Evolutionary conservation across 2,888 invertebrate genomes (phyloP).

Genomic region (Cecidostiba fungosa): DNA sequence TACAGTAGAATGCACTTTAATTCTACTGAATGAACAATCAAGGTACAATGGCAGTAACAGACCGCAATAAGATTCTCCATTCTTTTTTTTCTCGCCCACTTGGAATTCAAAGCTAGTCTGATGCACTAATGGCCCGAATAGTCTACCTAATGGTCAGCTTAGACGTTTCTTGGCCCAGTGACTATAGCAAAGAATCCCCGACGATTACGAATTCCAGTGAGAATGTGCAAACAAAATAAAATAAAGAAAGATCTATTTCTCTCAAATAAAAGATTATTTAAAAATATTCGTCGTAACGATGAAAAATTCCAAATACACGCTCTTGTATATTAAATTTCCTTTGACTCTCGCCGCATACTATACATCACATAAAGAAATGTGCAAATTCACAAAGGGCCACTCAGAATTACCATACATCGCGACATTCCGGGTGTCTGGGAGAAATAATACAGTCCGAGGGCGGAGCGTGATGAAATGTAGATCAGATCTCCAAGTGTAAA

Average conservation of each 20-base stretch:
- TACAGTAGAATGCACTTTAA: background rate
- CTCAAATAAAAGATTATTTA: too few species aligned
- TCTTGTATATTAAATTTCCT: conserved; percentile 7
- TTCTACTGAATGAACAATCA: conserved; percentile 24
- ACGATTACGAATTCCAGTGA: background rate
- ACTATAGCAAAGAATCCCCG: background rate
- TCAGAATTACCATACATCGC: conserved; percentile 2
- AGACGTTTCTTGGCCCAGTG: conserved; percentile 21
- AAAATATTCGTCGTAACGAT: too few species aligned
- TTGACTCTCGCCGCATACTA: background rate
- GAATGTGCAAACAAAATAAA: background rate
- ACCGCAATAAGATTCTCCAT: background rate
- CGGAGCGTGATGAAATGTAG: conserved; percentile 61
- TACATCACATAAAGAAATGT: background rate
- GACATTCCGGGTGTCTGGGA: background rate
- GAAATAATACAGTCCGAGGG: conserved; percentile 3
- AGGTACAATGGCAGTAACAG: background rate
- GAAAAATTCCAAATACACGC: too few species aligned
- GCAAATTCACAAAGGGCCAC: conserved; percentile 4
- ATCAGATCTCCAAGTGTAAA: conserved; percentile 47
- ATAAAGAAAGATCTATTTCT: background rate
- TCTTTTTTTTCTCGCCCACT: background rate
- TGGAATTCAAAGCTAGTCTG: conserved; percentile 4
- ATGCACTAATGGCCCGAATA: conserved; percentile 15
- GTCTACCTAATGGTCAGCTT: background rate